Evolutionary conservation across 2,888 invertebrate genomes (phyloP).

Genomic region (Pristionchus fissidentatus): DNA sequence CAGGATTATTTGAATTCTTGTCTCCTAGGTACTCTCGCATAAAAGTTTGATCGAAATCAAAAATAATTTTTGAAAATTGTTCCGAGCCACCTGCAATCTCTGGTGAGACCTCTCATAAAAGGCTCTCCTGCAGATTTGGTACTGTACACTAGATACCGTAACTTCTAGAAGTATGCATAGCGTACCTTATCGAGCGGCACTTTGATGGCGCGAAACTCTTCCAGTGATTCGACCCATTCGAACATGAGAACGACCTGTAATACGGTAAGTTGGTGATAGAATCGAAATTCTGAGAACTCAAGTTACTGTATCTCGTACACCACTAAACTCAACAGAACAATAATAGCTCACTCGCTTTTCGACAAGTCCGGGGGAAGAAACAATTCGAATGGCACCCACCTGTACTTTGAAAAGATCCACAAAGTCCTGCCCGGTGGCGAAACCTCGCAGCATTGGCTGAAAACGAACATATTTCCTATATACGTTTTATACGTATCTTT

Average conservation of each 20-base stretch:
- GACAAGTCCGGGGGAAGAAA: conserved; percentile 13
- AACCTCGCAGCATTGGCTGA: background rate
- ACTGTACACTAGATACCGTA: too few species aligned
- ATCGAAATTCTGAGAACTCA: too few species aligned
- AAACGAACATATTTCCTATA: background rate
- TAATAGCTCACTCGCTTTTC: background rate
- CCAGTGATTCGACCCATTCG: conserved; percentile 72
- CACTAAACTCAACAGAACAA: background rate
- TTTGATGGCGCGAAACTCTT: conserved; percentile 65
- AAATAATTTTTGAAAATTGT: too few species aligned
- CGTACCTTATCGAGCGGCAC: conserved; percentile 69
- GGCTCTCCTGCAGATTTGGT: too few species aligned
- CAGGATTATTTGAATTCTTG: too few species aligned
- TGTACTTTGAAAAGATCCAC: conserved; percentile 58
- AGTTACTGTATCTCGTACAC: background rate
- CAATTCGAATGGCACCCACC: background rate
- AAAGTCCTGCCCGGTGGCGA: conserved; percentile 43
- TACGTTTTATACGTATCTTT: background rate
- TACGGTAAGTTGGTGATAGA: background rate
- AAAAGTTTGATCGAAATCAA: too few species aligned
- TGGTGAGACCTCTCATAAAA: too few species aligned
- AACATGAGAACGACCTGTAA: conserved; percentile 69
- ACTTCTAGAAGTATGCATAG: background rate
- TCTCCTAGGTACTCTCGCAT: too few species aligned
- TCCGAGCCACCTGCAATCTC: too few species aligned